Percentiles rank a stretch among this genome's conserved stretches.
Evolutionary conservation across 2,113 vertebrate species (phyloP).

Genomic region (Lontra canadensis): DNA sequence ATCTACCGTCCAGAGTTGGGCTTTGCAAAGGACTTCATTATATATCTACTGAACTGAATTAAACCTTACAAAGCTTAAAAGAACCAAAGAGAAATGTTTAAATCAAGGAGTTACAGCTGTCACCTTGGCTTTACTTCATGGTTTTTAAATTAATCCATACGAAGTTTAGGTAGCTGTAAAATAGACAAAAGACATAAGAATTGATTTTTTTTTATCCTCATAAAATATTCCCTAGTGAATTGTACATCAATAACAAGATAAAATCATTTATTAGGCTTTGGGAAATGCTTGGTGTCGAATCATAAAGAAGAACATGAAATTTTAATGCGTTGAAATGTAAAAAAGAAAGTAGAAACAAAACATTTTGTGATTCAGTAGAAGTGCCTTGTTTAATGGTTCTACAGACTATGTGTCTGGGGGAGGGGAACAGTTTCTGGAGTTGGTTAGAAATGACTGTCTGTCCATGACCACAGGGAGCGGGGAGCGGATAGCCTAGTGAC

Average conservation of each 20-base stretch:
- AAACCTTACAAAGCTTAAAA: background rate
- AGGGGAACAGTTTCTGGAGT: background rate
- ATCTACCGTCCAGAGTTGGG: fast-evolving
- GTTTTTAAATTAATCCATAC: background rate
- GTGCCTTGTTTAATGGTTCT: background rate
- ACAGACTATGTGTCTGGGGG: background rate
- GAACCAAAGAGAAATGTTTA: background rate
- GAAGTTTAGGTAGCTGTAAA: constrained; percentile 11
- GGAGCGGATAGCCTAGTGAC: too few relatives aligned
- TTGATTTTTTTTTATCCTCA: background rate
- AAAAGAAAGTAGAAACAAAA: background rate
- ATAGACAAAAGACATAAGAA: background rate
- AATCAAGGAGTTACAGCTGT: background rate
- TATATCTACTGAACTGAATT: background rate
- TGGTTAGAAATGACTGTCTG: background rate
- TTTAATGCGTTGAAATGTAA: background rate
- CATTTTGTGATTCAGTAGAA: background rate
- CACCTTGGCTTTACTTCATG: background rate
- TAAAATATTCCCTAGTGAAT: constrained; percentile 27
- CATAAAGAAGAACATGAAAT: constrained; percentile 32
- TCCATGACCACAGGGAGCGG: fast-evolving
- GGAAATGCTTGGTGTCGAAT: background rate
- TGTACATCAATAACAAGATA: background rate
- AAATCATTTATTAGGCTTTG: constrained; percentile 10
- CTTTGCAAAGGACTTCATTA: background rate